Conservation (phyloP, 2,797 vertebrate species). For the Delichon dasypus region DNA sequence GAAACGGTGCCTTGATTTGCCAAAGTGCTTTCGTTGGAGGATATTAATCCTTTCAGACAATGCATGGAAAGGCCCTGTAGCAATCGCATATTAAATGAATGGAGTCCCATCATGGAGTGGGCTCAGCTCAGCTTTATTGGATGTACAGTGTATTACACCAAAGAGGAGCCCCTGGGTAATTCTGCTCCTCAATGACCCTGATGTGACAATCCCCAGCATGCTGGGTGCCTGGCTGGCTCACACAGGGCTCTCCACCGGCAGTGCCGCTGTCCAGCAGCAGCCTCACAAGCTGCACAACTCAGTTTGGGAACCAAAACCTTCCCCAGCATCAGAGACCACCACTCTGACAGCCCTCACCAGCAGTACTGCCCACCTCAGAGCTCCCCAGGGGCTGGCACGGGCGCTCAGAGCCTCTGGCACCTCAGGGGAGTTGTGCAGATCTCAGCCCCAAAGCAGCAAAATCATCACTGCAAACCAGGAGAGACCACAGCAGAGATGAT, state of each 20-base stretch:
- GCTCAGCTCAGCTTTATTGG: background rate
- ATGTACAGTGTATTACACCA: background rate
- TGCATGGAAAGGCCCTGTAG: slow-evolving; percentile 2
- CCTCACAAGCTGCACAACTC: background rate
- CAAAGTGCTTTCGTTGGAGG: slow-evolving; percentile 6
- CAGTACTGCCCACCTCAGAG: background rate
- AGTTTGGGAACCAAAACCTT: background rate
- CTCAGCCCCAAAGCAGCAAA: background rate
- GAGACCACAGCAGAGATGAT: background rate
- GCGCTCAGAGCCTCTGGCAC: background rate
- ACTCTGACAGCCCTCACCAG: background rate
- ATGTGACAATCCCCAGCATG: background rate
- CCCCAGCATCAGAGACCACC: background rate
- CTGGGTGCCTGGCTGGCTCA: background rate
- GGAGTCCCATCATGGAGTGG: background rate
- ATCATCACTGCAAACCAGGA: background rate
- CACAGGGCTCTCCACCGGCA: background rate
- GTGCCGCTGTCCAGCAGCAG: background rate
- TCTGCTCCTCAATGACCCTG: background rate
- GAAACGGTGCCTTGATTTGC: background rate
- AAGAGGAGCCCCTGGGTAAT: background rate
- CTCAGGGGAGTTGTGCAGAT: fast-evolving
- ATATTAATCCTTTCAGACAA: slow-evolving; percentile 37
- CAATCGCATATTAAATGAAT: slow-evolving; percentile 37
- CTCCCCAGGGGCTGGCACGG: background rate